Conservation (phyloP, 2,113 vertebrate species). For the Desmodus rotundus region DNA sequence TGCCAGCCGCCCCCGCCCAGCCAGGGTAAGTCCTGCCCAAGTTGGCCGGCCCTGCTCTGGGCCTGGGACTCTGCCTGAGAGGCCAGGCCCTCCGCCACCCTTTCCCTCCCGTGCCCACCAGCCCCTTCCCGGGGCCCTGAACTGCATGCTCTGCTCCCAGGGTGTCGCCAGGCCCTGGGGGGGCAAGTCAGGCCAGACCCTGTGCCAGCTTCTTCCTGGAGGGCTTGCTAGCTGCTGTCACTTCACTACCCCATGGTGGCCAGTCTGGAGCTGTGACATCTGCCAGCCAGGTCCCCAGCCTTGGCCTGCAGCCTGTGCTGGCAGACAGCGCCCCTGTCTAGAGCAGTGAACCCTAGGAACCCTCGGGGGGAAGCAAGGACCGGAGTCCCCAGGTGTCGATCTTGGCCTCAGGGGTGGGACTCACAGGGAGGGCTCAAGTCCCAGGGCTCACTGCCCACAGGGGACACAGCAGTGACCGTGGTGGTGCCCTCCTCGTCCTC, state of each 20-base stretch:
- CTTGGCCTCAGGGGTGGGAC: neutral
- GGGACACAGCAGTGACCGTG: accelerated
- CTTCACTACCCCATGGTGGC: accelerated
- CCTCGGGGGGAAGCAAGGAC: accelerated
- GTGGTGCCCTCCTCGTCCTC: slow-evolving; percentile 47
- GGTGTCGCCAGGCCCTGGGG: neutral
- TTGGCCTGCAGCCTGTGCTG: neutral
- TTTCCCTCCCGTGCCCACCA: accelerated
- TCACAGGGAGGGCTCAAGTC: accelerated
- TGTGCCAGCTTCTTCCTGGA: neutral
- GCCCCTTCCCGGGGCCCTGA: neutral
- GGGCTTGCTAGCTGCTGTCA: accelerated
- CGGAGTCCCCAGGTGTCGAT: accelerated
- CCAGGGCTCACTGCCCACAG: slow-evolving; percentile 31
- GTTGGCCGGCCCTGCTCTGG: accelerated
- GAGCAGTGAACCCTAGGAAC: neutral
- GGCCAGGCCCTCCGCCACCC: accelerated
- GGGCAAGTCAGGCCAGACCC: neutral
- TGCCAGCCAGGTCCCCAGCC: neutral
- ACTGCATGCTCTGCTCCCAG: accelerated
- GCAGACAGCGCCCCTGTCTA: too few species aligned
- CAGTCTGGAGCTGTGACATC: accelerated
- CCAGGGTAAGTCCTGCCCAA: neutral
- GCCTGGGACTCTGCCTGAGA: neutral
- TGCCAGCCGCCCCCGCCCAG: slow-evolving; percentile 40